Evolutionary conservation across 2,888 invertebrate species (phyloP).

Genomic region (Deilephila porcellus): DNA sequence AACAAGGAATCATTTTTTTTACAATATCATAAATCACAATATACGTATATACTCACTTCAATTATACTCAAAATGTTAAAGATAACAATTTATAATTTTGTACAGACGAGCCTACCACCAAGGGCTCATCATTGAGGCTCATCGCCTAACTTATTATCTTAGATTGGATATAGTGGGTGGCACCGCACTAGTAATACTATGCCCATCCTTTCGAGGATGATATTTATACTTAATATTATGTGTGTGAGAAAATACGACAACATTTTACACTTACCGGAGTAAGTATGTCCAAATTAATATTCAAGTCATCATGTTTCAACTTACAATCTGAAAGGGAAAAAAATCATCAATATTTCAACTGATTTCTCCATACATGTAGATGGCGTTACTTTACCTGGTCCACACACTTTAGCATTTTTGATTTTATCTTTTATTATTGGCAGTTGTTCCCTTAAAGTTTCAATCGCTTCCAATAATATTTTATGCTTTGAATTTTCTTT

Average conservation of each 20-base stretch:
- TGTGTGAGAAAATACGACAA: neutral
- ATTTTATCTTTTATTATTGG: constrained; percentile 76
- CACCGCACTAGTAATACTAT: too few relatives aligned
- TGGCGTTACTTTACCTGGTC: constrained; percentile 61
- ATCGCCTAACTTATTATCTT: too few relatives aligned
- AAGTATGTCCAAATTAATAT: constrained; percentile 79
- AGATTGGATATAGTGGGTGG: too few relatives aligned
- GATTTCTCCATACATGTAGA: neutral
- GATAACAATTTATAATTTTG: too few relatives aligned
- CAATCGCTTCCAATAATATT: constrained; percentile 71
- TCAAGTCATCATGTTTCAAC: constrained; percentile 80
- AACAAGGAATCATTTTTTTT: constrained; percentile 17
- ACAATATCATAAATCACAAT: too few relatives aligned
- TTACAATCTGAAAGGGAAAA: constrained; percentile 73
- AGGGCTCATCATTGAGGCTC: too few relatives aligned
- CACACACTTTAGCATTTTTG: constrained; percentile 78
- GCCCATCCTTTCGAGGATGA: too few relatives aligned
- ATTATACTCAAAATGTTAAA: too few relatives aligned
- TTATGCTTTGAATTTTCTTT: constrained; percentile 71
- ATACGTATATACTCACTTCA: too few relatives aligned
- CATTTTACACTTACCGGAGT: constrained; percentile 67
- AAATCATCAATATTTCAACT: constrained; percentile 4
- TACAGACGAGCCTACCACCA: too few relatives aligned
- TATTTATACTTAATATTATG: too few relatives aligned
- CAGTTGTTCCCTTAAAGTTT: constrained; percentile 67